Percentiles rank a stretch among this genome's conserved stretches.
phyloP scores from a whole-genome alignment of 2,113 vertebrate species.

The Apus apus region DNA sequence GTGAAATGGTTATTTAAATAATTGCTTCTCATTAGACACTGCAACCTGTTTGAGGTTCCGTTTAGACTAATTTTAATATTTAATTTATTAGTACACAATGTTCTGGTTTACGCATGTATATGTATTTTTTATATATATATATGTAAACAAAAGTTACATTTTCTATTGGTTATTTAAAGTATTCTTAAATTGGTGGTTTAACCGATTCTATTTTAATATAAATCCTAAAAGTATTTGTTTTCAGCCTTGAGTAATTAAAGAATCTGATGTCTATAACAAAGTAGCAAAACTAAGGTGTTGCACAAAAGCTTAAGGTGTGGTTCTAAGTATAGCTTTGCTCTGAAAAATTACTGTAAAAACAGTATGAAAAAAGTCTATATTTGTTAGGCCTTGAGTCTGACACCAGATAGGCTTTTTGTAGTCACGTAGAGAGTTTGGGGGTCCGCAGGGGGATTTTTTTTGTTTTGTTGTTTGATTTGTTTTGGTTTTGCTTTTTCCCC shows the following conservation, averaged over 20 bases:
- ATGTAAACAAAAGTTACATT: neutral
- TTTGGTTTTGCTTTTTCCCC: no score
- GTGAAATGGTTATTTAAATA: neutral
- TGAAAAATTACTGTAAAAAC: neutral
- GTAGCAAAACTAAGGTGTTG: neutral
- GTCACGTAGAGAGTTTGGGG: neutral
- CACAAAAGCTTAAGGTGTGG: neutral
- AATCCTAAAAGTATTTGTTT: neutral
- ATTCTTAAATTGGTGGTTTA: neutral
- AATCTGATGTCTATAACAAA: neutral
- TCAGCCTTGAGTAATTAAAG: neutral
- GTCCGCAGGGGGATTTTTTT: no score
- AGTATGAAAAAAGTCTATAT: accelerated
- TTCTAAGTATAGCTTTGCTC: neutral
- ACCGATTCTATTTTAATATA: neutral
- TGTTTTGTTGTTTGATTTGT: no score
- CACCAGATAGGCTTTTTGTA: neutral
- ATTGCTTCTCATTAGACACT: neutral
- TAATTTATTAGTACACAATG: neutral
- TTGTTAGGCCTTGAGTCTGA: no score
- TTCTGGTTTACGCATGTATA: neutral
- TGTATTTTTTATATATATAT: neutral
- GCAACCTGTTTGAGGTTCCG: neutral
- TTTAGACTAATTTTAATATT: neutral
- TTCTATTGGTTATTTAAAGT: neutral